phyloP scores from a whole-genome alignment of 2,113 vertebrate species.

The Microcebus jonahi region DNA sequence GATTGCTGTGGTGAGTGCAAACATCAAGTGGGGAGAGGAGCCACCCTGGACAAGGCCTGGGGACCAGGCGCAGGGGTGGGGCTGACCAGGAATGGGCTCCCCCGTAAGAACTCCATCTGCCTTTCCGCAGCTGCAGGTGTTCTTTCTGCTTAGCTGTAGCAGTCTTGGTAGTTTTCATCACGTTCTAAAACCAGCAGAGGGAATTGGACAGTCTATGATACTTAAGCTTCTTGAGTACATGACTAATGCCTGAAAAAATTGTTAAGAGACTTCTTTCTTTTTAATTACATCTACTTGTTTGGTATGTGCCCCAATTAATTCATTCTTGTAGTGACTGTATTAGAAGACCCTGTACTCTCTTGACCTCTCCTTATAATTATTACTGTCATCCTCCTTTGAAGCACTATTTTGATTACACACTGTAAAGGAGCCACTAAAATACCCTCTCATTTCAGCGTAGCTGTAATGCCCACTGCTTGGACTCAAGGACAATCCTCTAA shows the following conservation, averaged over 20 bases:
- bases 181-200: constrained; percentile 26
- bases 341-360: constrained; percentile 75
- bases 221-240: constrained; percentile 69
- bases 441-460: constrained; percentile 34
- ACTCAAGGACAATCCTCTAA: constrained; percentile 52
- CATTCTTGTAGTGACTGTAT: constrained; percentile 76
- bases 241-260: constrained; percentile 79
- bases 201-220: constrained; percentile 17
- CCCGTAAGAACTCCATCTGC: rapidly evolving
- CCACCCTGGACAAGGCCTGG: too few relatives aligned
- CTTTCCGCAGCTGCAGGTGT: rapidly evolving
- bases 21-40: background rate
- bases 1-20: rapidly evolving
- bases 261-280: constrained; percentile 78
- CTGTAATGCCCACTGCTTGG: constrained; percentile 69
- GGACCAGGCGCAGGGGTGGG: rapidly evolving
- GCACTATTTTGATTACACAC: constrained; percentile 78
- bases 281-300: constrained; percentile 80
- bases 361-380: constrained; percentile 78
- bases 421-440: constrained; percentile 75
- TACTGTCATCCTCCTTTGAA: constrained; percentile 70
- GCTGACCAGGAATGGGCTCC: rapidly evolving
- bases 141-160: background rate
- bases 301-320: constrained; percentile 79
- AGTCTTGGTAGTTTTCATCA: background rate